Evolutionary conservation across 1,140 invertebrate genomes (phyloP).

Genomic region (Lepidurus apus): DNA sequence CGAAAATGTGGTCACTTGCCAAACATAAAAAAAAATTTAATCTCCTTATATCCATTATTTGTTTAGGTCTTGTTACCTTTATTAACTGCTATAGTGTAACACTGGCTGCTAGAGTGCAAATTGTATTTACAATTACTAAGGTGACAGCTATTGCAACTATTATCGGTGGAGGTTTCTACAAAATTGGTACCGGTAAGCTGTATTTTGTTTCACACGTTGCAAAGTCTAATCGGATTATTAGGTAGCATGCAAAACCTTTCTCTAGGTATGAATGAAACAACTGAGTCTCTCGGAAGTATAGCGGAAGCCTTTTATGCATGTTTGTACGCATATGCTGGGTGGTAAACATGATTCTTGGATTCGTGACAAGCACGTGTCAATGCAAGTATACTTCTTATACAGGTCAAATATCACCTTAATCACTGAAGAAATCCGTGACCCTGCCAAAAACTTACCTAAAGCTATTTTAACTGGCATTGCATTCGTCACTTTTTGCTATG

Average conservation of each 20-base stretch:
- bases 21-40: conserved; percentile 23
- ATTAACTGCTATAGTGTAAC: conserved; percentile 49
- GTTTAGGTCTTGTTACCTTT: conserved; percentile 45
- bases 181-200: conserved; percentile 43
- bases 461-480: conserved; percentile 57
- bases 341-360: conserved; percentile 38
- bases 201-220: neutral
- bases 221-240: neutral
- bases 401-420: conserved; percentile 61
- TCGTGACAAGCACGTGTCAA: neutral
- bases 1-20: too few species aligned
- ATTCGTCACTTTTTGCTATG: conserved; percentile 55
- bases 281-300: conserved; percentile 43
- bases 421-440: conserved; percentile 62
- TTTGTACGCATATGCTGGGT: conserved; percentile 52
- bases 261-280: conserved; percentile 46
- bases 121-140: conserved; percentile 48
- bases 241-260: conserved; percentile 43
- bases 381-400: conserved; percentile 33
- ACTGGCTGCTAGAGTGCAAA: conserved; percentile 47
- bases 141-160: conserved; percentile 47
- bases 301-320: conserved; percentile 52
- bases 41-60: conserved; percentile 41
- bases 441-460: conserved; percentile 57
- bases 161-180: conserved; percentile 45